A percentile compares a stretch with the other conserved stretches of the same genome.
phyloP scores from a whole-genome alignment of 2,797 vertebrate genomes.

The Arnoldichthys spilopterus region DNA sequence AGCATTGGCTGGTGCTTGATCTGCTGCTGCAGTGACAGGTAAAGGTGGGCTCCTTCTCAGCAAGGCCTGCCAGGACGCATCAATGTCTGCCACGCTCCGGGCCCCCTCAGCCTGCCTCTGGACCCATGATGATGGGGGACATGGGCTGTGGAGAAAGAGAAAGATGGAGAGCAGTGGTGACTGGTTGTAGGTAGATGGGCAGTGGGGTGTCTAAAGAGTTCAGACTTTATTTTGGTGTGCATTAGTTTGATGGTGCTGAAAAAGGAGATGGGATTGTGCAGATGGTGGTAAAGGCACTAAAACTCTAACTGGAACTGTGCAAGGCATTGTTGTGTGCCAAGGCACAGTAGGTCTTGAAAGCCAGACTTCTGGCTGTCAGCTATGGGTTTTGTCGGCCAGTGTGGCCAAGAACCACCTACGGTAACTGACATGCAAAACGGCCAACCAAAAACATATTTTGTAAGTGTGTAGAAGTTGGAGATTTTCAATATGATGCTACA shows the following conservation, averaged over 20 bases:
- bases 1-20: conserved; percentile 53
- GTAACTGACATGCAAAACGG: neutral
- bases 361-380: neutral
- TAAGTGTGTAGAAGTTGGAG: neutral
- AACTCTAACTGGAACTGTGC: conserved; percentile 30
- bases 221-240: conserved; percentile 30
- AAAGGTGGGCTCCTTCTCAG: conserved; percentile 45
- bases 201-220: conserved; percentile 25
- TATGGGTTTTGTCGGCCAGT: neutral
- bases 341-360: neutral
- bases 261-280: conserved; percentile 35
- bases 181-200: conserved; percentile 21
- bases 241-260: conserved; percentile 34
- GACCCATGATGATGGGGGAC: conserved; percentile 9
- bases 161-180: conserved; percentile 27
- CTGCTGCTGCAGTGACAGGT: conserved; percentile 48
- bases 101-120: conserved; percentile 26
- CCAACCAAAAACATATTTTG: neutral
- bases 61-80: conserved; percentile 45
- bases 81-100: conserved; percentile 38
- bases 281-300: neutral
- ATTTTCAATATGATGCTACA: neutral
- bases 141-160: conserved; percentile 4
- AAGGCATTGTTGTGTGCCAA: neutral
- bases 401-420: neutral